Percentiles rank a stretch among this genome's conserved stretches.
Conservation (phyloP, 2,797 vertebrate genomes). For the Tenualosa ilisha region DNA sequence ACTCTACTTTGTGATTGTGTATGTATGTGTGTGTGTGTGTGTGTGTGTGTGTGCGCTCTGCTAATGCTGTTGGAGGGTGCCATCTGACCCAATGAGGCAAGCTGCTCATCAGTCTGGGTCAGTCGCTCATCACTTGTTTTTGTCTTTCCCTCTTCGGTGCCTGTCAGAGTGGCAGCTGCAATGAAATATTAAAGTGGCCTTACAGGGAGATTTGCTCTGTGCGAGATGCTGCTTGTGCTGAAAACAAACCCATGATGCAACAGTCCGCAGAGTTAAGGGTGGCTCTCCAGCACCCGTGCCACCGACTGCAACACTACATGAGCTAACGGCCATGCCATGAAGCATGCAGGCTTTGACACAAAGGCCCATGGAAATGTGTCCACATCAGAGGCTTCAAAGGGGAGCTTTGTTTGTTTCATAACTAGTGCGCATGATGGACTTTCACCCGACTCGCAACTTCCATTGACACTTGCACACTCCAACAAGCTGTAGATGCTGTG, state of each 20-base stretch:
- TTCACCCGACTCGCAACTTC: background rate
- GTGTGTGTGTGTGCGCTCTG: constrained; percentile 11
- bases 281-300: background rate
- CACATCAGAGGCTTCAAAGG: background rate
- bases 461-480: background rate
- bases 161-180: background rate
- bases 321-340: background rate
- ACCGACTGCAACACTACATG: background rate
- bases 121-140: background rate
- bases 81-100: background rate
- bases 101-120: background rate
- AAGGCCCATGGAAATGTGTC: constrained; percentile 1
- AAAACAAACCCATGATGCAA: constrained; percentile 19
- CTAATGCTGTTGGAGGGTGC: background rate
- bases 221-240: background rate
- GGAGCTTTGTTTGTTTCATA: background rate
- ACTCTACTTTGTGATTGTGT: background rate
- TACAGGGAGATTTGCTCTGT: background rate
- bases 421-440: background rate
- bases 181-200: constrained; percentile 22
- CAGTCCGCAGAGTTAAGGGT: constrained; percentile 8
- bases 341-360: background rate
- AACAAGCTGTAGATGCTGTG: background rate
- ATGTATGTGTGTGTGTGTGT: constrained; percentile 28
- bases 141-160: constrained; percentile 23